Conservation (phyloP, 2,888 invertebrate species). For the Fragum fragum region DNA sequence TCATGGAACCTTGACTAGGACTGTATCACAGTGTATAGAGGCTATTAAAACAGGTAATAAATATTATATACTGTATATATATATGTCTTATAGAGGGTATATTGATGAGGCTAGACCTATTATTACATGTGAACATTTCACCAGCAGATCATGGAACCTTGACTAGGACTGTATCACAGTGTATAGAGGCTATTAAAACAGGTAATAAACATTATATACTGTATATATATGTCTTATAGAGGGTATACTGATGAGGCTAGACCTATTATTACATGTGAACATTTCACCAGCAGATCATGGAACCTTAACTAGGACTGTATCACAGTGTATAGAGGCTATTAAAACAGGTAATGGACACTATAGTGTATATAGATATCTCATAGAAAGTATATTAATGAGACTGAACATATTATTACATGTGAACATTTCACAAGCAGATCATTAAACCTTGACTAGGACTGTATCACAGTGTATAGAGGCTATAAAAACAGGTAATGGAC, state of each 20-base stretch:
- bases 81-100: no score
- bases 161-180: conserved; percentile 76
- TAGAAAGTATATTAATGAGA: conserved; percentile 71
- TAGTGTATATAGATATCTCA: background rate
- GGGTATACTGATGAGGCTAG: conserved; percentile 78
- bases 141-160: conserved; percentile 61
- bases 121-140: conserved; percentile 83
- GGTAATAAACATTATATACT: conserved; percentile 50
- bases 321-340: conserved; percentile 70
- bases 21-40: conserved; percentile 74
- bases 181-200: conserved; percentile 66
- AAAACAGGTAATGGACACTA: conserved; percentile 54
- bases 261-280: conserved; percentile 84
- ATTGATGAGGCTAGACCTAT: background rate
- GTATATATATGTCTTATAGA: conserved; percentile 53
- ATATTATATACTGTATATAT: no score
- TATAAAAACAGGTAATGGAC: conserved; percentile 65
- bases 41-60: conserved; percentile 67
- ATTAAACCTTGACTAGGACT: conserved; percentile 71
- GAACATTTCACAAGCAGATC: conserved; percentile 73
- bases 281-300: conserved; percentile 68
- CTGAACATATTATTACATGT: conserved; percentile 84
- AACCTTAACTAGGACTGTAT: conserved; percentile 75
- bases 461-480: conserved; percentile 73
- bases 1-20: conserved; percentile 68